phyloP scores from a whole-genome alignment of 1,140 invertebrate species.

The Neotoxoptera formosana region DNA sequence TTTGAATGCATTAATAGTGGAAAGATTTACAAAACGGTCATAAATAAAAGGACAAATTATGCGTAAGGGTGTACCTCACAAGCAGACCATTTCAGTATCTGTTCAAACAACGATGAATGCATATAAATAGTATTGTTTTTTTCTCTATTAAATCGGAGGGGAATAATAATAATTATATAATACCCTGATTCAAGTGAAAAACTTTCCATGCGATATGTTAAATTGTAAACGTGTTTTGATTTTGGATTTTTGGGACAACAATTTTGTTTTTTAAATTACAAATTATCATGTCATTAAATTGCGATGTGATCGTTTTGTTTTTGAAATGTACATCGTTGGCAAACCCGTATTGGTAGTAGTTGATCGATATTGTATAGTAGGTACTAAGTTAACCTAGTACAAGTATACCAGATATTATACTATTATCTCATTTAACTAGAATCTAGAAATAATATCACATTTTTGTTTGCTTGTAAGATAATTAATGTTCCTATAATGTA shows the following conservation, averaged over 20 bases:
- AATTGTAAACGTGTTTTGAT: background rate
- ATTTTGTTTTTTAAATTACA: background rate
- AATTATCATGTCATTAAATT: background rate
- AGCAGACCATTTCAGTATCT: background rate
- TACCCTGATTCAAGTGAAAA: background rate
- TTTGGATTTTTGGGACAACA: background rate
- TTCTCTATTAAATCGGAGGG: background rate
- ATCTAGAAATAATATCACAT: too few species aligned
- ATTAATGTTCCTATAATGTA: too few species aligned
- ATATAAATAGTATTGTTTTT: background rate
- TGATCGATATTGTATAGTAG: background rate
- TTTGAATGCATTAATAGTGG: background rate
- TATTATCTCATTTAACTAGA: too few species aligned
- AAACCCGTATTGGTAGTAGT: background rate
- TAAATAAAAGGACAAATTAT: conserved; percentile 10
- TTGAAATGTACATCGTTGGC: too few species aligned
- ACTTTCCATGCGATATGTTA: background rate
- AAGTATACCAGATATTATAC: too few species aligned
- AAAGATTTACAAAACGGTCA: background rate
- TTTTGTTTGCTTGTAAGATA: too few species aligned
- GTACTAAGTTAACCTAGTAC: too few species aligned
- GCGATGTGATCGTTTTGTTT: too few species aligned
- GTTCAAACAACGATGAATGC: background rate
- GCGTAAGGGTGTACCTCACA: background rate
- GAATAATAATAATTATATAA: background rate